Evolutionary conservation across 2,888 invertebrate genomes (phyloP).

Genomic region (Atrina japonica): DNA sequence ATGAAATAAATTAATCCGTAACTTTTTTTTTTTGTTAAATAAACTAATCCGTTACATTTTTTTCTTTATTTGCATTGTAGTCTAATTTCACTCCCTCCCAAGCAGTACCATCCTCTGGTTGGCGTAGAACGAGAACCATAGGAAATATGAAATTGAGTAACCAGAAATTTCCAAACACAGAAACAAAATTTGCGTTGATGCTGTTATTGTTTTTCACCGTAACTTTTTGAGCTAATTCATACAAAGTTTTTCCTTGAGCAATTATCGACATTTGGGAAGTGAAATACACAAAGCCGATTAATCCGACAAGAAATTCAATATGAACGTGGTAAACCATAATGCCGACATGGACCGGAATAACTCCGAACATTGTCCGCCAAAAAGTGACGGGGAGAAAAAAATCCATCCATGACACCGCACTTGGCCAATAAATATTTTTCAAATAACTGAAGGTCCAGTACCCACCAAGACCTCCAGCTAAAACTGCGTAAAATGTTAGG

Average conservation of each 20-base stretch:
- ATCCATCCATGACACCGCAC: constrained; percentile 37
- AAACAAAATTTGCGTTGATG: constrained; percentile 54
- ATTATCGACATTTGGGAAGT: constrained; percentile 49
- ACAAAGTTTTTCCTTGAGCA: constrained; percentile 56
- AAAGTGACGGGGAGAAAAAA: constrained; percentile 50
- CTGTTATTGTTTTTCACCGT: constrained; percentile 51
- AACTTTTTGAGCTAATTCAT: constrained; percentile 58
- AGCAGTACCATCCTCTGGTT: constrained; percentile 58
- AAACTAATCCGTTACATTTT: too few species aligned
- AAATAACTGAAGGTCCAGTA: constrained; percentile 51
- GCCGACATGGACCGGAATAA: constrained; percentile 37
- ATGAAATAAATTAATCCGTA: too few species aligned
- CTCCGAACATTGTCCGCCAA: constrained; percentile 43
- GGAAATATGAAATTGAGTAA: constrained; percentile 69
- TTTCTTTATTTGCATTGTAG: constrained; percentile 23
- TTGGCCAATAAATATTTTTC: constrained; percentile 36
- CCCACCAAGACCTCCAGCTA: constrained; percentile 49
- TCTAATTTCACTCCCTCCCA: constrained; percentile 64
- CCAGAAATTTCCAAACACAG: constrained; percentile 72
- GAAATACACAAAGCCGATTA: constrained; percentile 53
- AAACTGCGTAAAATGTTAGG: constrained; percentile 53
- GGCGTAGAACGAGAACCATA: constrained; percentile 62
- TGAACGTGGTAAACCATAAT: constrained; percentile 56
- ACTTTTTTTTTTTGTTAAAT: too few species aligned
- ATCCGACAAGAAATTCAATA: constrained; percentile 49